A percentile compares a stretch with the other conserved stretches of the same genome.
These are phyloP conservation scores for Saccostrea glomerata DNA, from an alignment of 1,140 invertebrate species.

Conservation along the genomic window DNA sequence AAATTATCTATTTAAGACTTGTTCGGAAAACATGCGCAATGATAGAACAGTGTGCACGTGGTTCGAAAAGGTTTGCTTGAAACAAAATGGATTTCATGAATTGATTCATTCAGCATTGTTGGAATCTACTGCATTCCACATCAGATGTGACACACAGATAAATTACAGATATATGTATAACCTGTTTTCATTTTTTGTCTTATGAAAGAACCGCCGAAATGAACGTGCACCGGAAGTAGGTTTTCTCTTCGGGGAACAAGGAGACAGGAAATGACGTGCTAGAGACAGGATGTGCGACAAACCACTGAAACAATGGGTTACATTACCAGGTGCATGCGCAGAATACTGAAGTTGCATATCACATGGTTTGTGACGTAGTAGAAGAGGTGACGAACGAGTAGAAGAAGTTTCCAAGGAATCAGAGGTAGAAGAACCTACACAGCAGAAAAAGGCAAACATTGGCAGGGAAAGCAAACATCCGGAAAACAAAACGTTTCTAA, in stretches of 20 bases:
- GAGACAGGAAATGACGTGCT: slow-evolving; percentile 56
- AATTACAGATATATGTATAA: slow-evolving; percentile 45
- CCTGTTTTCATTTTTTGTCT: slow-evolving; percentile 57
- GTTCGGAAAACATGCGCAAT: not conserved
- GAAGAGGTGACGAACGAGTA: slow-evolving; percentile 58
- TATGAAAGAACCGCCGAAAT: slow-evolving; percentile 54
- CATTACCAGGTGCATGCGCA: slow-evolving; percentile 58
- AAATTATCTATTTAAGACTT: not conserved
- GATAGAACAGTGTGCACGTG: not conserved
- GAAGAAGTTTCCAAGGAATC: slow-evolving; percentile 56
- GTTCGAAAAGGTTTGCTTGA: slow-evolving; percentile 24
- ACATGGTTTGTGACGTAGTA: slow-evolving; percentile 53
- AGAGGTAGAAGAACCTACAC: slow-evolving; percentile 56
- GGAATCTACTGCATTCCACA: slow-evolving; percentile 22
- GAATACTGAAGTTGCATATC: slow-evolving; percentile 53
- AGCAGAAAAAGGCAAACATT: slow-evolving; percentile 46
- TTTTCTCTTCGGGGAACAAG: slow-evolving; percentile 55
- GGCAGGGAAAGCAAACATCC: not conserved
- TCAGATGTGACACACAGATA: slow-evolving; percentile 18
- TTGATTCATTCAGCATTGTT: slow-evolving; percentile 26
- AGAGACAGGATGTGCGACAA: slow-evolving; percentile 60
- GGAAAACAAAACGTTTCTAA: not conserved
- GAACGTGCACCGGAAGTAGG: slow-evolving; percentile 52
- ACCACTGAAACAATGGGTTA: slow-evolving; percentile 63
- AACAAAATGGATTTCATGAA: slow-evolving; percentile 8